Conservation (phyloP, 2,888 invertebrate species). For the Cancer borealis region DNA sequence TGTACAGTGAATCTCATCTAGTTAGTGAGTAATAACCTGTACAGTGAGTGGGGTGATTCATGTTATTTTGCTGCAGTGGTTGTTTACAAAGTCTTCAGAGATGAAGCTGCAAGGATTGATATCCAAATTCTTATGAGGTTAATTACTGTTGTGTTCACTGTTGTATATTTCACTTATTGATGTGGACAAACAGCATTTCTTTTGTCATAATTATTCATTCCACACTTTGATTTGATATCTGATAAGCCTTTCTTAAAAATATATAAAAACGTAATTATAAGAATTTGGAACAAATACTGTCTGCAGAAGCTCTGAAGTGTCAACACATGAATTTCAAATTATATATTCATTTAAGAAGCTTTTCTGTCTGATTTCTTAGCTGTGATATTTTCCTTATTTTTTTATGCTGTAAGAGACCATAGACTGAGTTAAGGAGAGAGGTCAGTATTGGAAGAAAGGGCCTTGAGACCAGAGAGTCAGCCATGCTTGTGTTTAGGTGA, state of each 20-base stretch:
- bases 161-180: neutral
- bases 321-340: constrained; percentile 55
- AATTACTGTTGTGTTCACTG: constrained; percentile 25
- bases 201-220: neutral
- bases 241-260: neutral
- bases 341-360: constrained; percentile 60
- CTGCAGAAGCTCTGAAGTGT: constrained; percentile 50
- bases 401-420: constrained; percentile 63
- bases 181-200: neutral
- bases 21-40: constrained; percentile 67
- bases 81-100: constrained; percentile 48
- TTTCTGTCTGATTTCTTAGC: constrained; percentile 70
- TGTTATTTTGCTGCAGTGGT: constrained; percentile 53
- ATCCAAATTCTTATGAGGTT: constrained; percentile 55
- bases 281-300: constrained; percentile 32
- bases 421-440: constrained; percentile 48
- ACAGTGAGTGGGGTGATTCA: constrained; percentile 59
- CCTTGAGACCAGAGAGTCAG: constrained; percentile 27
- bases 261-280: neutral
- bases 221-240: neutral
- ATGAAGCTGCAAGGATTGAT: constrained; percentile 45
- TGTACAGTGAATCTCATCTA: constrained; percentile 71
- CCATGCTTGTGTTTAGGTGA: neutral
- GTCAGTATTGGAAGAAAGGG: constrained; percentile 51
- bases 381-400: constrained; percentile 71